These are phyloP conservation scores for Drosophila testacea DNA, from an alignment of 2,888 invertebrate genomes.

Conservation along the genomic window DNA sequence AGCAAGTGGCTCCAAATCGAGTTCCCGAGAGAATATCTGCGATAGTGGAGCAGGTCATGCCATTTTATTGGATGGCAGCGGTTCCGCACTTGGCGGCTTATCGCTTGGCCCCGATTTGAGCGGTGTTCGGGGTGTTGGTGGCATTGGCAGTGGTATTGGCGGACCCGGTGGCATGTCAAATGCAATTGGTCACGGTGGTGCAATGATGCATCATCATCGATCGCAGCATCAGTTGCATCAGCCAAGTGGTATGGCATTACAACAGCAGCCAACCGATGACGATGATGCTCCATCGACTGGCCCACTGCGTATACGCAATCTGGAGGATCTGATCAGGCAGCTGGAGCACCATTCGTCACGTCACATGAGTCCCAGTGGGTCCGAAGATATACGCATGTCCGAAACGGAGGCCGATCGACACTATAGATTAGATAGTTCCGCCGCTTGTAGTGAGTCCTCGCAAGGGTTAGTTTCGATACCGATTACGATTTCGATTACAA, in stretches of 20 bases:
- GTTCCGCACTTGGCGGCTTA: slow-evolving; percentile 60
- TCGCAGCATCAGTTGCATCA: slow-evolving; percentile 83
- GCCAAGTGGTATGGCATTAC: slow-evolving; percentile 84
- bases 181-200: slow-evolving; percentile 82
- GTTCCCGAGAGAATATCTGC: slow-evolving; percentile 91
- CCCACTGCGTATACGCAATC: slow-evolving; percentile 94
- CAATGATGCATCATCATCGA: slow-evolving; percentile 82
- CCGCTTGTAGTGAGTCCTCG: slow-evolving; percentile 90
- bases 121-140: slow-evolving; percentile 51
- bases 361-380: slow-evolving; percentile 96
- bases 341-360: slow-evolving; percentile 94
- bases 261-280: slow-evolving; percentile 87
- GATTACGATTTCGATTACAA: slow-evolving; percentile 18
- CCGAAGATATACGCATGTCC: slow-evolving; percentile 93
- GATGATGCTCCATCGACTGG: slow-evolving; percentile 92
- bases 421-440: slow-evolving; percentile 92
- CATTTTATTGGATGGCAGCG: slow-evolving; percentile 85
- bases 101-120: slow-evolving; percentile 77
- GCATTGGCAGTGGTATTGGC: slow-evolving; percentile 29
- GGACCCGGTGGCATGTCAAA: slow-evolving; percentile 44
- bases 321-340: slow-evolving; percentile 95
- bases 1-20: slow-evolving; percentile 85
- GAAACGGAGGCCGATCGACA: slow-evolving; percentile 96
- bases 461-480: slow-evolving; percentile 87
- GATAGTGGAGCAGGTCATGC: slow-evolving; percentile 87